A percentile compares a stretch with the other conserved stretches of the same genome.
phyloP scores from a whole-genome alignment of 2,888 invertebrate genomes.

The Apodemia zela region DNA sequence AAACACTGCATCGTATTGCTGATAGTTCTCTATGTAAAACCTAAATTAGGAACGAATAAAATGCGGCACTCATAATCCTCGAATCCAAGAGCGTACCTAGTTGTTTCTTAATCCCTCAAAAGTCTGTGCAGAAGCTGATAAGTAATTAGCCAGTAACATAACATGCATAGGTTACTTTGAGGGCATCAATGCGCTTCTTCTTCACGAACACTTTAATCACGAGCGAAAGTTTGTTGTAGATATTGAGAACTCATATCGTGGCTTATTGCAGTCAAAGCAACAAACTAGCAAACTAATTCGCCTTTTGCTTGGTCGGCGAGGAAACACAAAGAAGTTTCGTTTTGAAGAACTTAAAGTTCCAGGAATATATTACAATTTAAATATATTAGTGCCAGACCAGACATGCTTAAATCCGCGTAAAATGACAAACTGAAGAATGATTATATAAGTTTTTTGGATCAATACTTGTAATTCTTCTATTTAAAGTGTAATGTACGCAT shows the following conservation, averaged over 20 bases:
- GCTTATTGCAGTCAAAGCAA: slow-evolving; percentile 15
- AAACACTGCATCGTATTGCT: too few relatives aligned
- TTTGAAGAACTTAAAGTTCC: background rate
- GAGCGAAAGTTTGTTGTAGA: background rate
- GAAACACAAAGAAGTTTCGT: slow-evolving; percentile 14
- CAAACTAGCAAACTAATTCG: slow-evolving; percentile 13
- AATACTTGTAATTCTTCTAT: too few relatives aligned
- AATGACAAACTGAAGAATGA: background rate
- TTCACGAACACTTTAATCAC: background rate
- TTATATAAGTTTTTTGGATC: too few relatives aligned
- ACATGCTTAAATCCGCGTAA: background rate
- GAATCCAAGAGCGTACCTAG: too few relatives aligned
- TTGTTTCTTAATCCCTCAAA: background rate
- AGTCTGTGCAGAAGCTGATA: background rate
- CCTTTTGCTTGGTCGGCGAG: slow-evolving; percentile 1
- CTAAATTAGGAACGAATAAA: too few relatives aligned
- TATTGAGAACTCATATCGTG: slow-evolving; percentile 13
- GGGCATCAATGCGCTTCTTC: background rate
- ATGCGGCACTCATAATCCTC: too few relatives aligned
- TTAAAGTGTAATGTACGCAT: too few relatives aligned
- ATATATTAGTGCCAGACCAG: background rate
- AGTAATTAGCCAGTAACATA: background rate
- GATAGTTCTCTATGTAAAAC: too few relatives aligned
- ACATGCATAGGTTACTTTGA: background rate
- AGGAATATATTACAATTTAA: background rate